Percentiles rank a stretch among this genome's conserved stretches.
Conservation (phyloP, 2,797 vertebrate species). For the Chaunax sp. region DNA sequence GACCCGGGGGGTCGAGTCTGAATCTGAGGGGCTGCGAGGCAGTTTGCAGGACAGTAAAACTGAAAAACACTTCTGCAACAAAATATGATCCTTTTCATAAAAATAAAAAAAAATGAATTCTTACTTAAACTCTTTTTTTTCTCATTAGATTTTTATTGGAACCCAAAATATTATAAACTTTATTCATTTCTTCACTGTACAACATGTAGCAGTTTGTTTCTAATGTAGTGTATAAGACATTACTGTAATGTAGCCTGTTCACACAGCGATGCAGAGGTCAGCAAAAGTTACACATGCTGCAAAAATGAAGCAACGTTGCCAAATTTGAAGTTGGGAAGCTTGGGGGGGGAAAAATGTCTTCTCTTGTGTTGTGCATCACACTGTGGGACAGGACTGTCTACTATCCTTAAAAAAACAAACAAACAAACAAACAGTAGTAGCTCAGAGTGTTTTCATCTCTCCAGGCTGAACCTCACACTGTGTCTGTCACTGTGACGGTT, state of each 20-base stretch:
- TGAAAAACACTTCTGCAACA: too few species aligned
- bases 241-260: not conserved
- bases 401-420: not conserved
- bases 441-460: not conserved
- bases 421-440: not conserved
- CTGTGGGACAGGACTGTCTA: not conserved
- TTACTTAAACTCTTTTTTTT: too few species aligned
- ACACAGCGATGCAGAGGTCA: slow-evolving; percentile 1
- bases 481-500: not conserved
- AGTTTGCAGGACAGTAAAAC: too few species aligned
- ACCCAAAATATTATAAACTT: too few species aligned
- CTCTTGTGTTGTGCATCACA: not conserved
- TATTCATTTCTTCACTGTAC: not conserved
- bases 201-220: not conserved
- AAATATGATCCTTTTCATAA: too few species aligned
- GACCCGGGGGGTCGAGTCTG: not conserved
- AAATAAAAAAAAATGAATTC: too few species aligned
- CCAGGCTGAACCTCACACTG: slow-evolving; percentile 2
- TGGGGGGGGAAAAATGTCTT: too few species aligned
- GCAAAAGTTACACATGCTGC: not conserved
- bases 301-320: not conserved
- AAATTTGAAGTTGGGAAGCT: too few species aligned
- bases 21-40: too few species aligned
- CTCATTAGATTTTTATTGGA: too few species aligned
- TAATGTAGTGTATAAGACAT: not conserved